phyloP scores from a whole-genome alignment of 2,797 vertebrate genomes.

The Sebastiscus tertius region DNA sequence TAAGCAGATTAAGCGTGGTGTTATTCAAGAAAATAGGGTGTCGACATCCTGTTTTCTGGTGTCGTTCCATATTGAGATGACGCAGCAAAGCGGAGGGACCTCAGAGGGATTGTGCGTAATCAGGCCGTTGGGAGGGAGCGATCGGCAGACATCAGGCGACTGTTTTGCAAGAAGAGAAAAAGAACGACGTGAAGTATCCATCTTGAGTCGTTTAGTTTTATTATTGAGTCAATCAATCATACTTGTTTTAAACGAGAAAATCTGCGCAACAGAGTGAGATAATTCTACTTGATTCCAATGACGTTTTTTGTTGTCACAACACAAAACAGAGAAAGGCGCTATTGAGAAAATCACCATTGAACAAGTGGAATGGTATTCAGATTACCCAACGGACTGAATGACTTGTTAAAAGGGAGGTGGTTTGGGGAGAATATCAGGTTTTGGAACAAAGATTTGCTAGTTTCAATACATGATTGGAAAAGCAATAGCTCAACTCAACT shows the following conservation, averaged over 20 bases:
- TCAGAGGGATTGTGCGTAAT: conserved; percentile 20
- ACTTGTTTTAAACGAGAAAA: conserved; percentile 3
- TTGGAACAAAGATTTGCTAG: not conserved
- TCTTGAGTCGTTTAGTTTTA: conserved; percentile 34
- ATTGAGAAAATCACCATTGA: not conserved
- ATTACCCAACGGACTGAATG: not conserved
- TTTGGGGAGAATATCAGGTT: not conserved
- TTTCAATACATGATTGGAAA: not conserved
- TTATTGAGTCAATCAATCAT: conserved; percentile 25
- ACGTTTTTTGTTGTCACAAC: conserved; percentile 31
- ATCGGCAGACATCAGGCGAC: conserved; percentile 2
- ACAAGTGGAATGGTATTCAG: not conserved
- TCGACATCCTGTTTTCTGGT: conserved; percentile 44
- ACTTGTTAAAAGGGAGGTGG: not conserved
- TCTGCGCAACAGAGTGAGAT: conserved; percentile 18
- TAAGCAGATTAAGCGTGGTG: conserved; percentile 7
- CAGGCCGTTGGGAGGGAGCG: conserved; percentile 19
- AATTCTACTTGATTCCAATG: not conserved
- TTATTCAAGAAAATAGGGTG: conserved; percentile 39
- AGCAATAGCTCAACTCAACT: rapidly evolving
- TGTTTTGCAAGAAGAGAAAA: conserved; percentile 11
- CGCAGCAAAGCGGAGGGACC: conserved; percentile 8
- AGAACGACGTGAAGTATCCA: not conserved
- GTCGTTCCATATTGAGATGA: conserved; percentile 24
- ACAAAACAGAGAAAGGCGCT: not conserved